Evolutionary conservation across 1,140 invertebrate species (phyloP).

Genomic region (Trachymyrmex septentrionalis): DNA sequence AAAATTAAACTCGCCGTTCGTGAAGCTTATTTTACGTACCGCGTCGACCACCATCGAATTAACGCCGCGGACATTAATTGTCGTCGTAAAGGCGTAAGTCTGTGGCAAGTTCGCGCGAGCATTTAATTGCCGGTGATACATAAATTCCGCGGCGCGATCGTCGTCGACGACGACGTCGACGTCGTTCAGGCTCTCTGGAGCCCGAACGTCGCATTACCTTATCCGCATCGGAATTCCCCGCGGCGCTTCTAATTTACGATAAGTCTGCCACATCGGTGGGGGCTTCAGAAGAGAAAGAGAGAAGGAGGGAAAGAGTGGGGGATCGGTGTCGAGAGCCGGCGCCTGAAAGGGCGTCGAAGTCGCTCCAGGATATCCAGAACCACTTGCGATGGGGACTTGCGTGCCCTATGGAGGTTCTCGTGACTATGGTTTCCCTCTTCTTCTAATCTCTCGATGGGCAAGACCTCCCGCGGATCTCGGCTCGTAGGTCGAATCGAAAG

Average conservation of each 20-base stretch:
- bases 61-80: constrained; percentile 61
- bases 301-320: constrained; percentile 7
- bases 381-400: not conserved
- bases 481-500: constrained; percentile 3
- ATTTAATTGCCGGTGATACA: constrained; percentile 72
- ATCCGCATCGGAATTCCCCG: constrained; percentile 77
- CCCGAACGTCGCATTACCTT: constrained; percentile 50
- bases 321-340: constrained; percentile 72
- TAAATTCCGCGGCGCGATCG: constrained; percentile 69
- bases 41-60: constrained; percentile 37
- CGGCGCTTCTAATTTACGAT: constrained; percentile 80
- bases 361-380: constrained; percentile 48
- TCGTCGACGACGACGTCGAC: constrained; percentile 38
- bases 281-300: constrained; percentile 38
- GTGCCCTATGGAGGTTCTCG: constrained; percentile 28
- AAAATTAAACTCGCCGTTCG: not conserved
- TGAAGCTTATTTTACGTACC: not conserved
- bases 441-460: constrained; percentile 11
- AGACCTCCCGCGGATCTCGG: constrained; percentile 50
- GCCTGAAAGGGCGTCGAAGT: constrained; percentile 67
- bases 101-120: constrained; percentile 49
- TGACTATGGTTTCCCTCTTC: not conserved
- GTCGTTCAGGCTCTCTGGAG: constrained; percentile 61
- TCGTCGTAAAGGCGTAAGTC: constrained; percentile 41
- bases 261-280: constrained; percentile 67